Base-by-base conservation (phyloP, 2,113 vertebrate species). In the Anguilla japonica region DNA sequence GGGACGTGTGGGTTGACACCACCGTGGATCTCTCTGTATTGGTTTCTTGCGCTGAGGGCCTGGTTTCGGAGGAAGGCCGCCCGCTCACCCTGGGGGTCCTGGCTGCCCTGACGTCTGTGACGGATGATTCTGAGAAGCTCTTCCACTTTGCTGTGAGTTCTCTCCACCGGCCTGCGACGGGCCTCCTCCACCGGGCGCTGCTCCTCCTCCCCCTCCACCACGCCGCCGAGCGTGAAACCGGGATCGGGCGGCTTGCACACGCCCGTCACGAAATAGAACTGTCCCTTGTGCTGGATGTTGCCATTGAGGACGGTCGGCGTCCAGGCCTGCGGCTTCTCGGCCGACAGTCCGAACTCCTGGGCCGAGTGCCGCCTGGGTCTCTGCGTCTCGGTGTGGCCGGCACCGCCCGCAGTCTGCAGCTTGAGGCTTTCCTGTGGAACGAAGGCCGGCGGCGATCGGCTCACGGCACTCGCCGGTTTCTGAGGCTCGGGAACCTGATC, bases 261-360 rank as follows among this genome's bases (percentile, higher is more conserved):
- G 29, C 96, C 96, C 0, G 95, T 96, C 50, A 96, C 93, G 84
- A 95, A 96, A 86, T 96, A 96, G 87, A 94, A 96, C 81, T 95
- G 95, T 22, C 95, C 95, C 86, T 96, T 96, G 79, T 96, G 95
- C 84, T 94, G 93, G 89, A 96, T 93, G 88, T 94, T 95, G 88
- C 95, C 92, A 46, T 92, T 94, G 86, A 90, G 88, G 18, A 82
- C 88, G 89, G 90, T 88, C 43, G 91, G 92, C 39, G 85, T 75
- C 15, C 85, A 15, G 39, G 89, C 86, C 84, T 22, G 90, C 57
- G 56, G 14, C n/a, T 91, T 90, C 29, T 94, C 93, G 20, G 34
- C 34, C 34, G 93, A 81, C 78, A 84, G 7, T n/a, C 88, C 87
- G 84, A 86, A 87, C 41, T 88, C 88, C 0, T 93, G 87, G 85